Conservation (phyloP, 1,140 invertebrate species). For the Fragariocoptes setiger region DNA sequence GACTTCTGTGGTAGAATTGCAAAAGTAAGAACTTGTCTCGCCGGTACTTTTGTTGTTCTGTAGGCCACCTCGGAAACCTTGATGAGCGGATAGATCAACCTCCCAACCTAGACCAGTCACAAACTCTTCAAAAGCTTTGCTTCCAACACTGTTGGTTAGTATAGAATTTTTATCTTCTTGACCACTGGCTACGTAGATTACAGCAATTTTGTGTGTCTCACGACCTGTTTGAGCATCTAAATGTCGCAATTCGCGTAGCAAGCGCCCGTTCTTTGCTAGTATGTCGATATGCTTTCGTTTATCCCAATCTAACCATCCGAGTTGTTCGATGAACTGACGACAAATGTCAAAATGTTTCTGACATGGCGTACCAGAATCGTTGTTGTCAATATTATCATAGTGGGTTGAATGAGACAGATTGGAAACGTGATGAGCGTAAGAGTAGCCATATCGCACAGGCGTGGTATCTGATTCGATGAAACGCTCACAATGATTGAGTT, state of each 20-base stretch:
- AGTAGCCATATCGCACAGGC: neutral
- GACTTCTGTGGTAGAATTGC: conserved; percentile 62
- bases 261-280: conserved; percentile 54
- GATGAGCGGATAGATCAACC: conserved; percentile 69
- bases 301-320: conserved; percentile 53
- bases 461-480: neutral
- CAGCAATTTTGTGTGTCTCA: conserved; percentile 94
- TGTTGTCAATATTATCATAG: neutral
- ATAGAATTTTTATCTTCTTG: conserved; percentile 86
- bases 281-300: conserved; percentile 49
- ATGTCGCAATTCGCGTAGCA: conserved; percentile 63
- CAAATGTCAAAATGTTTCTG: conserved; percentile 36
- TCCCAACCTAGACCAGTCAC: conserved; percentile 80
- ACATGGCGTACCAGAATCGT: neutral
- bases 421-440: conserved; percentile 4
- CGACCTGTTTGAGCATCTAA: conserved; percentile 47
- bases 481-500: conserved; percentile 8
- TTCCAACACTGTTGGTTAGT: conserved; percentile 43
- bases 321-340: conserved; percentile 50
- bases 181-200: conserved; percentile 82
- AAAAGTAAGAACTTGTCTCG: conserved; percentile 69
- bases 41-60: conserved; percentile 64
- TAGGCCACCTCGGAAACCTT: conserved; percentile 78
- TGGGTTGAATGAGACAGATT: neutral
- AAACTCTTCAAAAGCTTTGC: conserved; percentile 73